Base-by-base conservation (phyloP, 2,888 invertebrate genomes). In the Drosophila macrospina region DNA sequence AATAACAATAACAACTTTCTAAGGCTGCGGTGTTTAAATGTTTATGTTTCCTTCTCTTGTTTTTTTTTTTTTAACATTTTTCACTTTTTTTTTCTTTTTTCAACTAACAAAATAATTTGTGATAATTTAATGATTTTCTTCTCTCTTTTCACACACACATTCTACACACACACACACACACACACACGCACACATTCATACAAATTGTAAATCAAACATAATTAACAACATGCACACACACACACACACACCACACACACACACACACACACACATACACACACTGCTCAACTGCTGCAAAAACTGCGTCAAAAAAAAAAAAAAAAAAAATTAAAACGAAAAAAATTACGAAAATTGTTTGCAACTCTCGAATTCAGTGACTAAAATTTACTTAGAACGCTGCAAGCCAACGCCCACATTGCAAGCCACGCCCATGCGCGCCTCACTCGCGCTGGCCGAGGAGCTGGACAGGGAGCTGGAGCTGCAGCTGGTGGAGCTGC, bases 341-440 rank as follows among this genome's bases (percentile, higher is more conserved):
- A 0, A 28, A 52, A 55, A 64, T 64, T 64, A 62, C 30, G 44
- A 42, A 66, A 62, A 56, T 57, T 44, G 42, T 48, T 79, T 77
- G 50, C 60, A 71, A 67, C 52, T 71, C 44, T 68, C 72, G 63
- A 69, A 80, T 70, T 76, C 71, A 83, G 83, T 83, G 86, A 86
- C 76, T 86, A 84, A 84, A 86, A 84, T 80, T 81, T 84, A 81
- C 83, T 80, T 86, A 84, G 83, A 84, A 70, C 86, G 82, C 70
- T 63, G 42, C 51, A 77, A 74, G 60, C 24, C 60, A 50, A 44
- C 71, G 57, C 37, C 59, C 59, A 51, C 64, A 69, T 56, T 64
- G 59, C 71, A 59, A 13, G 65, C 55, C 30, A 50, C 65, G 61
- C 71, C 86, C 50, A 52, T 86, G 67, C 80, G 66, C 45, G 89